Evolutionary conservation across 1,140 invertebrate genomes (phyloP).

Genomic region (Nixonia krombeini): DNA sequence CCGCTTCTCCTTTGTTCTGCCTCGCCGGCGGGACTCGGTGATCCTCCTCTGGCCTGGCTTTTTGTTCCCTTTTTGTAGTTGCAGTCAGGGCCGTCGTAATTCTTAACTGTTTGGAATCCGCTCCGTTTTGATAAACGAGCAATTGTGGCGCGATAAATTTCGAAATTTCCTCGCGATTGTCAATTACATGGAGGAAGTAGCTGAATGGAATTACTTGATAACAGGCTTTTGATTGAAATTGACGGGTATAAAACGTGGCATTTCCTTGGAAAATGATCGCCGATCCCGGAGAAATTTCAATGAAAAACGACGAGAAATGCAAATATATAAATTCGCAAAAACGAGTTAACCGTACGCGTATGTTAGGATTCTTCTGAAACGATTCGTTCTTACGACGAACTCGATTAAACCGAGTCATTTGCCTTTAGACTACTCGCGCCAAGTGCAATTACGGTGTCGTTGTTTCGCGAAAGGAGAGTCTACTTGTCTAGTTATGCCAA

Average conservation of each 20-base stretch:
- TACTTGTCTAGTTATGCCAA: too few species aligned
- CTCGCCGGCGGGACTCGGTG: conserved; percentile 38
- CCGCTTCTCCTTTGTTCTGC: conserved; percentile 58
- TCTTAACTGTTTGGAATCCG: conserved; percentile 41
- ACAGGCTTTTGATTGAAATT: conserved; percentile 29
- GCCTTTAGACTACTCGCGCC: too few species aligned
- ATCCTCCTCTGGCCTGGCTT: conserved; percentile 41
- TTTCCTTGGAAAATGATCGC: too few species aligned
- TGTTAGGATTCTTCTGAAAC: too few species aligned
- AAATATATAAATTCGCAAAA: too few species aligned
- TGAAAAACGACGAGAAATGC: too few species aligned
- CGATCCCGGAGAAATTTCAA: too few species aligned
- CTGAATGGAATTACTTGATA: conserved; percentile 15
- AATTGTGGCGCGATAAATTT: conserved; percentile 36
- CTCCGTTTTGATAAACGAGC: conserved; percentile 33
- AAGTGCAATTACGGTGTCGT: too few species aligned
- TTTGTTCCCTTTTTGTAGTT: conserved; percentile 35
- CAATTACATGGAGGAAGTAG: background rate
- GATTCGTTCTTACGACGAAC: too few species aligned
- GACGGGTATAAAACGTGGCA: background rate
- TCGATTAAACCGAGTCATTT: too few species aligned
- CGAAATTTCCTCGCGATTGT: conserved; percentile 10
- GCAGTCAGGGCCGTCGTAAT: conserved; percentile 40
- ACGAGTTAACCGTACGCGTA: too few species aligned
- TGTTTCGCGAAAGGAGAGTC: too few species aligned